These are phyloP conservation scores for Neocrepidodera transversa DNA, from an alignment of 2,888 invertebrate species.

Conservation along the genomic window DNA sequence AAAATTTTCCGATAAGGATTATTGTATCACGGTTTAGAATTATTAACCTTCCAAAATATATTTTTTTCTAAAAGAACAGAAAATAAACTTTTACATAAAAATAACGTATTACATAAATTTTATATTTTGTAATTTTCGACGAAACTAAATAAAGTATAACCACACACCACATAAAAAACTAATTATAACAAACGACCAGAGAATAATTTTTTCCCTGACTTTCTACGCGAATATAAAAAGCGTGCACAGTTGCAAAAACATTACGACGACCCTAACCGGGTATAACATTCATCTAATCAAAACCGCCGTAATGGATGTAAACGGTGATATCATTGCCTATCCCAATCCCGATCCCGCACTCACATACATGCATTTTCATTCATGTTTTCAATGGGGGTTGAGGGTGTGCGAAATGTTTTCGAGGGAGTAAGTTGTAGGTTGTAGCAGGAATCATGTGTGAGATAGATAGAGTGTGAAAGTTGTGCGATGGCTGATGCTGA, in stretches of 20 bases:
- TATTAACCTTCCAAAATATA: no score
- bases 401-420: conserved; percentile 37
- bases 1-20: no score
- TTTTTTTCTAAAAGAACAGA: no score
- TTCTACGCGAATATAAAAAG: not conserved
- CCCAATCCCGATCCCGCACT: conserved; percentile 34
- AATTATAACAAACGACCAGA: no score
- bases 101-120: no score
- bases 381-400: conserved; percentile 34
- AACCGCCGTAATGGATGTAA: conserved; percentile 30
- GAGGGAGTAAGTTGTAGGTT: conserved; percentile 20
- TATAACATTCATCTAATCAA: conserved; percentile 29
- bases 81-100: no score
- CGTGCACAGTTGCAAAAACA: conserved; percentile 10
- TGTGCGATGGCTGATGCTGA: not conserved
- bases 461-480: conserved; percentile 5
- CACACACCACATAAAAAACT: no score
- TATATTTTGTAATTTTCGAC: no score
- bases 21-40: no score
- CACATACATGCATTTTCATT: conserved; percentile 40
- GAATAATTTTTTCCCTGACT: no score
- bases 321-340: conserved; percentile 35
- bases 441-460: conserved; percentile 28
- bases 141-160: no score
- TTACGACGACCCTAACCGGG: conserved; percentile 18